Percentiles rank a stretch among this genome's conserved stretches.
Evolutionary conservation across 2,113 vertebrate genomes (phyloP).

Genomic region (Eurypyga helias): DNA sequence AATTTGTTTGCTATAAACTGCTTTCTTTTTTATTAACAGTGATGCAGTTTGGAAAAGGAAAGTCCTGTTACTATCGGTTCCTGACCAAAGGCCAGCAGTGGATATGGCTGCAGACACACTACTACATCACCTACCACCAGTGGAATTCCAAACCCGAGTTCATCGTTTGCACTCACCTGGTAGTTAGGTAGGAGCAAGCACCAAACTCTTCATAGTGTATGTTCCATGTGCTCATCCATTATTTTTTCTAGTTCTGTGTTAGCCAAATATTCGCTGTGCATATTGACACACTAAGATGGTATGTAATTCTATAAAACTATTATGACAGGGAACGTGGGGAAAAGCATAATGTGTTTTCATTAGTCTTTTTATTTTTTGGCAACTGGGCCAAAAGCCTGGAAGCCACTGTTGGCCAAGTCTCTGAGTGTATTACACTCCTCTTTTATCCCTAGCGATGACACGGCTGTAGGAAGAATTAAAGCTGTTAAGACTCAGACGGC

Average conservation of each 20-base stretch:
- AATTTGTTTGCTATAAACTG: background rate
- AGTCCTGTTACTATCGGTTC: conserved; percentile 90
- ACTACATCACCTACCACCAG: conserved; percentile 91
- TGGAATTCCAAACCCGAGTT: conserved; percentile 93
- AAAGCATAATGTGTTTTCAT: background rate
- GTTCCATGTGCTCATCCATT: background rate
- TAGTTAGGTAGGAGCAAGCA: conserved; percentile 78
- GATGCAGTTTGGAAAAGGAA: conserved; percentile 90
- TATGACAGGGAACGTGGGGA: background rate
- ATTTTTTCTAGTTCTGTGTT: background rate
- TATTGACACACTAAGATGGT: background rate
- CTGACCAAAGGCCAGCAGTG: conserved; percentile 90
- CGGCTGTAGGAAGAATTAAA: background rate
- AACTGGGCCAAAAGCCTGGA: background rate
- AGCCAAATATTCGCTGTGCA: background rate
- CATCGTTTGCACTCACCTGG: conserved; percentile 88
- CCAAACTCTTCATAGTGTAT: background rate
- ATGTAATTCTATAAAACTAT: background rate
- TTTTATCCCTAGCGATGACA: background rate
- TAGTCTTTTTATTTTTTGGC: background rate
- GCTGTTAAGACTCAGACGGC: background rate
- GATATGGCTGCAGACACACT: conserved; percentile 89
- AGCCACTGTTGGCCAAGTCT: background rate
- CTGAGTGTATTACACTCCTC: background rate
- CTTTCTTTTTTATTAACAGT: conserved; percentile 66